phyloP scores from a whole-genome alignment of 2,888 invertebrate genomes.

The Amphipyra tragopoginis region DNA sequence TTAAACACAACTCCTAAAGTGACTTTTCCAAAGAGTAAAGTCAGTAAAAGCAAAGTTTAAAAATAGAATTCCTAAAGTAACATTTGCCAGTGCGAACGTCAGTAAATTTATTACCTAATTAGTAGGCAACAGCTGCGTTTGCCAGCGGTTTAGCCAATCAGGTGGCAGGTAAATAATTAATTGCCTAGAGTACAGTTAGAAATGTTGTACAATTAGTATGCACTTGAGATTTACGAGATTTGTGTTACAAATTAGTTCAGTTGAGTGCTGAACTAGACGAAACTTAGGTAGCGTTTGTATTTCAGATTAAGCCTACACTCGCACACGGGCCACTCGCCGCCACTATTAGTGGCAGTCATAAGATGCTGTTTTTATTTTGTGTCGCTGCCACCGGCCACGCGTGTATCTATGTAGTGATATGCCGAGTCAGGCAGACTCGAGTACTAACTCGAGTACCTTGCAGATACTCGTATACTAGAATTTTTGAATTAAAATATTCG shows the following conservation, averaged over 20 bases:
- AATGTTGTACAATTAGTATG: constrained; percentile 17
- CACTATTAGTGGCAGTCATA: no score
- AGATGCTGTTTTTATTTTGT: no score
- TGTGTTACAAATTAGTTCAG: constrained; percentile 13
- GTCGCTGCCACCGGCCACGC: no score
- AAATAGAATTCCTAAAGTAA: constrained; percentile 12
- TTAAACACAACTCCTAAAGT: not conserved
- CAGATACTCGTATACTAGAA: no score
- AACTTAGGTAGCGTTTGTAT: constrained; percentile 7
- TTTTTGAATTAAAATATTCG: no score
- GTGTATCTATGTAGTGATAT: no score
- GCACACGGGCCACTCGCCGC: no score
- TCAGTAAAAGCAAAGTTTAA: constrained; percentile 19
- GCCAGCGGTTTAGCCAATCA: constrained; percentile 49
- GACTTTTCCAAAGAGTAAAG: constrained; percentile 4
- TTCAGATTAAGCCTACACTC: not conserved
- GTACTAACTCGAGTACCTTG: no score
- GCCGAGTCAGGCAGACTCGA: no score
- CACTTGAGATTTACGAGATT: constrained; percentile 31
- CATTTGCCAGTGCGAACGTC: constrained; percentile 6
- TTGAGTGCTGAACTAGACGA: not conserved
- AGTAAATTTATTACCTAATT: constrained; percentile 39
- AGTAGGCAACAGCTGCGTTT: constrained; percentile 48
- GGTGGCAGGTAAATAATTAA: constrained; percentile 46
- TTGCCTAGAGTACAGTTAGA: constrained; percentile 14